These are phyloP conservation scores for Henricia sp. DNA, from an alignment of 53 echinoderm and acorn worm species.

Conservation along the genomic window DNA sequence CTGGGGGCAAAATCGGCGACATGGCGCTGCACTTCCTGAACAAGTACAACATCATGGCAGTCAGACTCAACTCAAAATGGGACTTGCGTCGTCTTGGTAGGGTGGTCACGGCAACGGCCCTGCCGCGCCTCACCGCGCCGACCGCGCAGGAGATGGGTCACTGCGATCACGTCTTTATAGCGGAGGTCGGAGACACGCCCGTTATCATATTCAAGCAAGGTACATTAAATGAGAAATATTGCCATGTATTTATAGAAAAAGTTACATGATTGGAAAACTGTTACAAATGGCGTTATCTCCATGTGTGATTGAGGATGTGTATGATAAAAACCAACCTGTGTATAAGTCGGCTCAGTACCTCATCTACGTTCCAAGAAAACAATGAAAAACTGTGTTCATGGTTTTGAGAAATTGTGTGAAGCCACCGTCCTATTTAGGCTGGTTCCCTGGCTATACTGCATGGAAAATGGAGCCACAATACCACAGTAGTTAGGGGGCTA, in stretches of 20 bases:
- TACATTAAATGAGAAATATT: background rate
- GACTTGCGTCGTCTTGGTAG: conserved; percentile 87
- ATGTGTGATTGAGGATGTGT: too few species aligned
- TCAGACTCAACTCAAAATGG: conserved; percentile 88
- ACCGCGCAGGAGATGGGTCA: conserved; percentile 86
- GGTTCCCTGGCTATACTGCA: too few species aligned
- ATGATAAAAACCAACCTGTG: too few species aligned
- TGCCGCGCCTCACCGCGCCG: conserved; percentile 92
- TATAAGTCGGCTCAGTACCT: too few species aligned
- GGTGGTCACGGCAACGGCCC: conserved; percentile 80
- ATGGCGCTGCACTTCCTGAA: conserved; percentile 98
- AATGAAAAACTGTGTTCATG: too few species aligned
- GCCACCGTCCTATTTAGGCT: too few species aligned
- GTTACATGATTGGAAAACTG: too few species aligned
- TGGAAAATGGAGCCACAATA: too few species aligned
- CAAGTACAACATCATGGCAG: conserved; percentile 97
- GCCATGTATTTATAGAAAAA: background rate
- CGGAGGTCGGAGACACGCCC: conserved; percentile 94
- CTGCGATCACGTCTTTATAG: conserved; percentile 88
- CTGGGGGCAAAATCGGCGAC: conserved; percentile 96
- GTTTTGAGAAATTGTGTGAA: too few species aligned
- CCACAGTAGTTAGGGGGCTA: too few species aligned
- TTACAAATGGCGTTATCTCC: too few species aligned
- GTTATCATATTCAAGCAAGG: conserved; percentile 96
- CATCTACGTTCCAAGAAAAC: too few species aligned